These are phyloP conservation scores for Lanius ludovicianus DNA, from an alignment of 2,113 vertebrate species.

Conservation along the genomic window DNA sequence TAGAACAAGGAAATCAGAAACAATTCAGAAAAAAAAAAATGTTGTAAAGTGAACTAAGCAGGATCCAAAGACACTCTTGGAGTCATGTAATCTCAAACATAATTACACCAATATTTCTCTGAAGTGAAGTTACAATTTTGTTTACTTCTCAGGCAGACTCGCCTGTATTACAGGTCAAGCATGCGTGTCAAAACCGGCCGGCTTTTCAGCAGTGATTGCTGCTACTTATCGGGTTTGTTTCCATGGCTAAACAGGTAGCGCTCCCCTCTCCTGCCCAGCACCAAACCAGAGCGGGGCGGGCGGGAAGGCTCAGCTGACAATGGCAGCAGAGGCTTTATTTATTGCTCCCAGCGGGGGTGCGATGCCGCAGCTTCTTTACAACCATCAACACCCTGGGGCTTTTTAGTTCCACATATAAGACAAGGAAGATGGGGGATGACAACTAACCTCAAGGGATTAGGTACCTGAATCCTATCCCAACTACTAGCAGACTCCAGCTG, in stretches of 20 bases:
- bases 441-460: conserved; percentile 91
- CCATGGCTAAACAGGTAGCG: conserved; percentile 54
- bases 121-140: conserved; percentile 57
- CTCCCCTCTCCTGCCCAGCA: not conserved
- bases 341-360: conserved; percentile 93
- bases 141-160: conserved; percentile 61
- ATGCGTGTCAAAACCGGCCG: conserved; percentile 13
- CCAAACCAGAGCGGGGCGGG: conserved; percentile 36
- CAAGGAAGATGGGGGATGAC: conserved; percentile 74
- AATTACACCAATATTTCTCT: conserved; percentile 66
- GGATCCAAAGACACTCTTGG: not conserved
- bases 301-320: conserved; percentile 77
- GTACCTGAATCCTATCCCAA: conserved; percentile 95
- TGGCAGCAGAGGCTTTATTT: conserved; percentile 86
- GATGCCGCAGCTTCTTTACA: conserved; percentile 84
- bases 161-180: conserved; percentile 58
- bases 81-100: conserved; percentile 18
- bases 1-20: conserved; percentile 10
- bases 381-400: conserved; percentile 89
- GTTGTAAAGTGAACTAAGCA: not conserved
- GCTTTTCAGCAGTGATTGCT: conserved; percentile 27
- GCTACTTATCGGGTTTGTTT: conserved; percentile 60
- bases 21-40: not conserved
- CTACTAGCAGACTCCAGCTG: conserved; percentile 92
- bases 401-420: conserved; percentile 84